Evolutionary conservation across 2,797 vertebrate species (phyloP), one percentile per base, ranked within the genome.

Genomic region (Oryzias sinensis): DNA sequence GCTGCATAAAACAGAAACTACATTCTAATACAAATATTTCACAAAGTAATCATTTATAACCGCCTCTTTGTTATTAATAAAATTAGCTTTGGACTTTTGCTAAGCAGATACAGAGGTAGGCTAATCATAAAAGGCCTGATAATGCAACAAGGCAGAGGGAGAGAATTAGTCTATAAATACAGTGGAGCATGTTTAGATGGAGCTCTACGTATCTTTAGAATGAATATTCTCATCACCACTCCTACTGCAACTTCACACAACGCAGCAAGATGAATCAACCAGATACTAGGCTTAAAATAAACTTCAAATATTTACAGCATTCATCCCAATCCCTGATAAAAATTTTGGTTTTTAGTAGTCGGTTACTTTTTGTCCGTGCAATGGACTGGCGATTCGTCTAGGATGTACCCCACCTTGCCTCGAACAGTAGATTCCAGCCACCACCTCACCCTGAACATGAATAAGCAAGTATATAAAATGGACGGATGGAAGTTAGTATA

Each of bases 1-100:
- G 81, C 75, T 86, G 81, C 63, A 70, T 55, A 53, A 45, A 18
- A 68, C 55, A 73, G 53, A 68, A 70, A 65, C 70, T 50, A 56
- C 50, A 62, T 53, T 60, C 53, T 58, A 60, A 51, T 56, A 48
- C 54, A 55, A 17, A 73, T 46, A 49, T 46, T 56, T 49, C 54
- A 72, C 46, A 58, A 29, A 54, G 69, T 61, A 49, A 20, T 56
- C 17, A 57, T 17, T 49, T 24, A 59, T 42, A 49, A 45, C n/a
- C 44, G 49, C 18, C 11, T 72, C 45, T 49, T 61, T 64, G 55
- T 48, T 58, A 46, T 33, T 60, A 59, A 48, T 59, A 33, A 37
- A 42, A 15, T 42, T 13, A 24, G 17, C 37, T 46, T 11, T 27
- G 18, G 40, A 47, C 8, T 59, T 61, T 60, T 37, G 43, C 48